Percentiles rank a stretch among this genome's conserved stretches.
Conservation (phyloP, 2,113 vertebrate species). For the Gila orcuttii region DNA sequence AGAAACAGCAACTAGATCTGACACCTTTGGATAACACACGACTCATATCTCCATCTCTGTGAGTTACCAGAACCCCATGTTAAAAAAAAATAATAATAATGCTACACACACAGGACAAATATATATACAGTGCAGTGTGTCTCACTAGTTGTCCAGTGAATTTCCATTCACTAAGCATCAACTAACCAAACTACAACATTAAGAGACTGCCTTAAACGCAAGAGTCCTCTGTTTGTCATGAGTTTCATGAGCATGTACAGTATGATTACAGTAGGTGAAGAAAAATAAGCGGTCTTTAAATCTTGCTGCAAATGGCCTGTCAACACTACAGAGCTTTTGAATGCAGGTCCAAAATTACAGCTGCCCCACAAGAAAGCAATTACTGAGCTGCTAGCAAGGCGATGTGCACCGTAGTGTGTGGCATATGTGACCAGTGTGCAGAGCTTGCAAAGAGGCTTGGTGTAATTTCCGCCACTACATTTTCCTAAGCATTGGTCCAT, state of each 20-base stretch:
- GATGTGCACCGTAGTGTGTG: conserved; percentile 54
- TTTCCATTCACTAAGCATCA: background rate
- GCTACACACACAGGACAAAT: background rate
- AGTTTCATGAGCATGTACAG: conserved; percentile 8
- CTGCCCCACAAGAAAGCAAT: conserved; percentile 68
- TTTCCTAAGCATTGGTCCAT: conserved; percentile 49
- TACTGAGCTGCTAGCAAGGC: conserved; percentile 67
- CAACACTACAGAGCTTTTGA: conserved; percentile 54
- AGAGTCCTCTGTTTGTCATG: background rate
- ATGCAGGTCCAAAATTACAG: conserved; percentile 66
- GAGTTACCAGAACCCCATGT: background rate
- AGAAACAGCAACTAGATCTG: background rate
- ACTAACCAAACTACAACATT: conserved; percentile 32
- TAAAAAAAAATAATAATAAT: background rate
- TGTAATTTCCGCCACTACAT: conserved; percentile 60
- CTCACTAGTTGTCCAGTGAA: background rate
- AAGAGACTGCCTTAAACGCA: conserved; percentile 26
- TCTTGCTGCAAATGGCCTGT: conserved; percentile 64
- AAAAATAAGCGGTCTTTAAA: conserved; percentile 65
- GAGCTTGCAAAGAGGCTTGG: conserved; percentile 59
- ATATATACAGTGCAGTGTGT: background rate
- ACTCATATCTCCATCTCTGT: background rate
- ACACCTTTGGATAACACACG: background rate
- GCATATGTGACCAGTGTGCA: conserved; percentile 59
- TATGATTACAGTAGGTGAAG: conserved; percentile 30